These are phyloP conservation scores for Cyrtonyx montezumae DNA, from an alignment of 2,113 vertebrate genomes.

Conservation along the genomic window DNA sequence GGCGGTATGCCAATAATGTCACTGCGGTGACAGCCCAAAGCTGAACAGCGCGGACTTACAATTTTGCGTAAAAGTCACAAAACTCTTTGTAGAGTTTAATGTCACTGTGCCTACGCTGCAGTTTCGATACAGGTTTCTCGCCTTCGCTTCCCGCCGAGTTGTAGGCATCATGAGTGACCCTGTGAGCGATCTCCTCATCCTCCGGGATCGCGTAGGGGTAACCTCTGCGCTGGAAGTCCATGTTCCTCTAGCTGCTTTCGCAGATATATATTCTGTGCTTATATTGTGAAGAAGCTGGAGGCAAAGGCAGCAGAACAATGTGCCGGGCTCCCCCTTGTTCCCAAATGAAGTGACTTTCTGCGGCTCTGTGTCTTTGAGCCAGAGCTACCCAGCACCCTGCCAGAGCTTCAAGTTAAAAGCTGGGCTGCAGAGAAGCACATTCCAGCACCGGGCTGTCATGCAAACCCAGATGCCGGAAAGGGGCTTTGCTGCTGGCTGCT, in stretches of 20 bases:
- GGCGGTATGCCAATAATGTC: not conserved
- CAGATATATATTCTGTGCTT: not conserved
- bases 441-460: conserved; percentile 30
- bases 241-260: conserved; percentile 2
- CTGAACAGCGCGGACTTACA: conserved; percentile 84
- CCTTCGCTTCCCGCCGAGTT: conserved; percentile 73
- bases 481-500: not conserved
- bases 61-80: conserved; percentile 97
- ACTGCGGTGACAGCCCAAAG: not conserved
- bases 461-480: conserved; percentile 15
- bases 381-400: conserved; percentile 40
- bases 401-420: conserved; percentile 82
- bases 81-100: conserved; percentile 98
- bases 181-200: conserved; percentile 76
- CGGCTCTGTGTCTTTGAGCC: conserved; percentile 64
- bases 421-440: conserved; percentile 46
- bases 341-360: conserved; percentile 49
- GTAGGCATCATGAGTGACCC: conserved; percentile 62
- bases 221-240: conserved; percentile 78
- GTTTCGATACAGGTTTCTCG: conserved; percentile 88
- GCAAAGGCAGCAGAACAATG: conserved; percentile 25
- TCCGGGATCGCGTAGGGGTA: conserved; percentile 84
- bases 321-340: conserved; percentile 56
- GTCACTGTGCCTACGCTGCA: conserved; percentile 92
- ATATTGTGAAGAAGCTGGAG: not conserved